Evolutionary conservation across 2,888 invertebrate species (phyloP).

Genomic region (Ceriagrion tenellum): DNA sequence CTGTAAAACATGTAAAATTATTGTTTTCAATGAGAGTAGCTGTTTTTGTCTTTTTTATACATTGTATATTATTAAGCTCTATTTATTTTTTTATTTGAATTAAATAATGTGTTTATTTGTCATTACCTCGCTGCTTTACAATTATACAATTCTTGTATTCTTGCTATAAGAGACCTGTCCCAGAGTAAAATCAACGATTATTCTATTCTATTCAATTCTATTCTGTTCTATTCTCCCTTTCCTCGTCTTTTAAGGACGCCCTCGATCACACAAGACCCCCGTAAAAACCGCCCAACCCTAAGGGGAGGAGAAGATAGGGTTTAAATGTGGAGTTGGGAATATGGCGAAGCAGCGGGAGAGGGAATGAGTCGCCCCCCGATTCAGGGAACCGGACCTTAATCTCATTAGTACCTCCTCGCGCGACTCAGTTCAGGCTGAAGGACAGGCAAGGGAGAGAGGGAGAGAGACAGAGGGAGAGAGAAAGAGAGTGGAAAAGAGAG

Average conservation of each 20-base stretch:
- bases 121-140: too few species aligned
- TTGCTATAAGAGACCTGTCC: too few species aligned
- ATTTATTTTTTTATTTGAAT: too few species aligned
- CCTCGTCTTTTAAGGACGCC: not conserved
- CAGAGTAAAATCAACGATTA: too few species aligned
- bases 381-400: slow-evolving; percentile 44
- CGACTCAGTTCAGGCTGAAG: not conserved
- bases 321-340: not conserved
- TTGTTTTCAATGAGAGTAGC: too few species aligned
- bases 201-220: too few species aligned
- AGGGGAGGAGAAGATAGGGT: not conserved
- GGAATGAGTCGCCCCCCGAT: not conserved
- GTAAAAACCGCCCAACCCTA: not conserved
- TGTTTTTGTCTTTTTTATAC: too few species aligned
- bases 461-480: not conserved
- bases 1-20: too few species aligned
- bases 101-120: too few species aligned
- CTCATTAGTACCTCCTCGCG: slow-evolving; percentile 55
- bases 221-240: not conserved
- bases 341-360: not conserved
- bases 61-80: too few species aligned
- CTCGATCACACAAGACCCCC: not conserved
- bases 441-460: not conserved
- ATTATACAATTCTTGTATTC: too few species aligned
- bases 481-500: not conserved